Evolutionary conservation across 2,113 vertebrate genomes (phyloP).

Genomic region (Platysteira castanea): DNA sequence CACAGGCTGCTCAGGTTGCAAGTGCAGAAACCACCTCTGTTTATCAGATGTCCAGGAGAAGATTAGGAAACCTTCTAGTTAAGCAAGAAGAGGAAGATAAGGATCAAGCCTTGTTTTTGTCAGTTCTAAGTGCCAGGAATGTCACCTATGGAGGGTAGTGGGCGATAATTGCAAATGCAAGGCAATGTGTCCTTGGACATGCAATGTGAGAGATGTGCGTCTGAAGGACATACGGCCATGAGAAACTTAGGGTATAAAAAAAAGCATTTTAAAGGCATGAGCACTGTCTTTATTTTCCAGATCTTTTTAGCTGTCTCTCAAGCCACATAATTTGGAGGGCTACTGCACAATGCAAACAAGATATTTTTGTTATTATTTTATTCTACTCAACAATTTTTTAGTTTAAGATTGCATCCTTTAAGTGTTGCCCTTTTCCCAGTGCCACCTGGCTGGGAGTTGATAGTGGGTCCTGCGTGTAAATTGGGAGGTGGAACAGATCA

Average conservation of each 20-base stretch:
- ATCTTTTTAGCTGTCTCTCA: neutral
- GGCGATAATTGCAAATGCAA: neutral
- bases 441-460: neutral
- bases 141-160: rapidly evolving
- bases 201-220: neutral
- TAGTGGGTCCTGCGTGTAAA: neutral
- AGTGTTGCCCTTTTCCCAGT: neutral
- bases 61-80: neutral
- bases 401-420: neutral
- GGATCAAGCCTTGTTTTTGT: neutral
- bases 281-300: neutral
- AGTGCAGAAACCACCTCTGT: neutral
- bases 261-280: neutral
- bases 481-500: neutral
- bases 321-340: neutral
- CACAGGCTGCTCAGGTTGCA: neutral
- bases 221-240: neutral
- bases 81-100: neutral
- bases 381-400: neutral
- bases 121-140: neutral
- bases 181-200: too few relatives aligned
- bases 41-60: neutral
- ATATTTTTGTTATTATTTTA: neutral
- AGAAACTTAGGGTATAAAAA: neutral
- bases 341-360: neutral